Evolutionary conservation across 1,140 invertebrate species (phyloP).

Genomic region (Heliconius hewitsoni): DNA sequence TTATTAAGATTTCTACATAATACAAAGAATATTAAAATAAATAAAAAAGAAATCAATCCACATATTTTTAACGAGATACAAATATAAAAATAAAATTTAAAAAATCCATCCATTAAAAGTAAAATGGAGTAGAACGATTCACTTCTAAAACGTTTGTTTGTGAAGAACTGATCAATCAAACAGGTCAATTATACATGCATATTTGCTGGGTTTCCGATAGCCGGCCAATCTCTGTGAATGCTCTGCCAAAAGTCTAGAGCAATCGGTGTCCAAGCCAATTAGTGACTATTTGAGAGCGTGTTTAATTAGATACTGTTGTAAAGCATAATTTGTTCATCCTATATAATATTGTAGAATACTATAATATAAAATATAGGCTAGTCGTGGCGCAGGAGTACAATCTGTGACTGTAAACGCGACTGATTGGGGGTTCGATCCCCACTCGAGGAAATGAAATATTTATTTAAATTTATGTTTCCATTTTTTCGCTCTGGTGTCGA

Average conservation of each 20-base stretch:
- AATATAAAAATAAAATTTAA: neutral
- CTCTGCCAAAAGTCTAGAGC: conserved; percentile 8
- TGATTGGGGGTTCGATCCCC: too few relatives aligned
- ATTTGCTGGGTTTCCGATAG: neutral
- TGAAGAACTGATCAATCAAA: conserved; percentile 12
- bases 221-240: conserved; percentile 22
- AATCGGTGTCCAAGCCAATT: conserved; percentile 22
- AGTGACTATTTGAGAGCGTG: neutral
- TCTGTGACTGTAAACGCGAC: too few relatives aligned
- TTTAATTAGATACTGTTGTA: neutral
- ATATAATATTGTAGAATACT: too few relatives aligned
- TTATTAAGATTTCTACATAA: too few relatives aligned
- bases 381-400: too few relatives aligned
- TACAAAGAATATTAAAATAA: neutral
- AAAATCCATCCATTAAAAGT: neutral
- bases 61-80: neutral
- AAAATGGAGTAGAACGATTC: neutral
- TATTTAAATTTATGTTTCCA: too few relatives aligned
- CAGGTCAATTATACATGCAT: conserved; percentile 6
- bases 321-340: too few relatives aligned
- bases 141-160: conserved; percentile 3
- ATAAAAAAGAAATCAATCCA: neutral
- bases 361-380: too few relatives aligned
- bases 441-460: too few relatives aligned
- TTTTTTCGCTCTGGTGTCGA: too few relatives aligned